Evolutionary conservation across 2,797 vertebrate genomes (phyloP), one percentile per base, ranked within the genome.

Genomic region (Vespertilio murinus): DNA sequence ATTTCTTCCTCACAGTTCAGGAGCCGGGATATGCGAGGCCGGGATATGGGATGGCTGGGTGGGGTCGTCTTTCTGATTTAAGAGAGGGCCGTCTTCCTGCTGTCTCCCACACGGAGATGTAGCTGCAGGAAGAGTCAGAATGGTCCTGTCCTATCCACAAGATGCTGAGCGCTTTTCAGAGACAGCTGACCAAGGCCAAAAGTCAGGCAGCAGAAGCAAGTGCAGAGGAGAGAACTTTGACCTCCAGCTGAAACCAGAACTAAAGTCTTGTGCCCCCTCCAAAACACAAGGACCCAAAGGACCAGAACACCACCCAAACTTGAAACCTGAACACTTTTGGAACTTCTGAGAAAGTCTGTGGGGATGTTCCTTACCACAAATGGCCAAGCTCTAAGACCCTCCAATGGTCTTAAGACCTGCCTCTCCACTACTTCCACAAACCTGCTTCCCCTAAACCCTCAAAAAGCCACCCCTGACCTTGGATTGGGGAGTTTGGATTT

Each of bases 241-340:
- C 79, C 40, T 81, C 18, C 18, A 16, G 40, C 59, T 47, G 40
- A 30, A 14, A 30, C 20, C 5, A 4, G 59, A 33, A 47, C 40
- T 14, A 17, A 16, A 64, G 56, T 47, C 28, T 10, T 1, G 0
- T 1, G 1, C 33, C 17, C 18, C 12, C 12, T 20, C 49, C 11
- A 30, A 22, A 33, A 33, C n/a, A 52, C 56, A 64, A 1, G 20
- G 40, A 16, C 22, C 59, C 59, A 2, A 22, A 45, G 79, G 79
- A 30, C 18, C 38, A 2, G 13, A 20, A 8, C 38, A 22, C 20
- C n/a, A 33, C 59, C 4, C 0, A 8, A 81, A 33, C 20, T 25
- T 65, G 8, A 33, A 6, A 3, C 79, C 3, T 2, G 30, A 42
- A 4, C 40, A 47, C 59, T 33, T 65, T 23, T 40, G 23, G 59